Base-by-base conservation (phyloP, 1,140 invertebrate species). In the Drosophila melanica region DNA sequence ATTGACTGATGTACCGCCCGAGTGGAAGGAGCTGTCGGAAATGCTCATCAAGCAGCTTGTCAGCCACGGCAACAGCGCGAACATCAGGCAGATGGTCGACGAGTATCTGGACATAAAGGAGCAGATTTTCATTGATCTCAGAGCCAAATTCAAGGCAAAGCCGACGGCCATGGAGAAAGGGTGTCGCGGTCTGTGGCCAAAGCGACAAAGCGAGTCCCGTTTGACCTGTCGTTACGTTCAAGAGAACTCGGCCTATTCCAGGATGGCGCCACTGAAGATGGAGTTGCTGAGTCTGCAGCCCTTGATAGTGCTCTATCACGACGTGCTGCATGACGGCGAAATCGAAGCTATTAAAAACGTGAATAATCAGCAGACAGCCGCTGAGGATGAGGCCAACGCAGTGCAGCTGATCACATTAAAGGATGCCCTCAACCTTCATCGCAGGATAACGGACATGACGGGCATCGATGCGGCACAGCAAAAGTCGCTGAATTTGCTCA, bases 321-420 rank as follows among this genome's bases (percentile, higher is more conserved):
- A 82, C 3, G 66, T 82, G 1, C 44, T 82, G 6, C 47, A 68
- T 14, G 53, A 82, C 3, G 55, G 35, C 2, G 79, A 82, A 33
- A 64, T 78, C 2, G 10, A 20, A 3, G 4, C 23, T 0, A 4
- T 79, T 30, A 14, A 57, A 33, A 48, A 75, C 18, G 10, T 39
- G 14, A 39, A 79, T 4, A 41, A 0, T 20, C 2, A 68, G 8
- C 9, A 60, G 4, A 18, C 47, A 27, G 6, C 11, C 18, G 18
- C 23, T 1, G 37, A 73, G 9, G 59, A 65, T 37, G 27, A 95
- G 77, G 92, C 95, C 20, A 97, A 98, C 80, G 94, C 97, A 79
- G 58, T 51, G 0, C 69, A 82, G 16, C 33, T 44, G 1, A 20
- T 48, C 8, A 2, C 30, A 16, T 74, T 81, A 14, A 8, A 35